phyloP scores from a whole-genome alignment of 1,140 invertebrate species.

The Aphaenogaster rudis region DNA sequence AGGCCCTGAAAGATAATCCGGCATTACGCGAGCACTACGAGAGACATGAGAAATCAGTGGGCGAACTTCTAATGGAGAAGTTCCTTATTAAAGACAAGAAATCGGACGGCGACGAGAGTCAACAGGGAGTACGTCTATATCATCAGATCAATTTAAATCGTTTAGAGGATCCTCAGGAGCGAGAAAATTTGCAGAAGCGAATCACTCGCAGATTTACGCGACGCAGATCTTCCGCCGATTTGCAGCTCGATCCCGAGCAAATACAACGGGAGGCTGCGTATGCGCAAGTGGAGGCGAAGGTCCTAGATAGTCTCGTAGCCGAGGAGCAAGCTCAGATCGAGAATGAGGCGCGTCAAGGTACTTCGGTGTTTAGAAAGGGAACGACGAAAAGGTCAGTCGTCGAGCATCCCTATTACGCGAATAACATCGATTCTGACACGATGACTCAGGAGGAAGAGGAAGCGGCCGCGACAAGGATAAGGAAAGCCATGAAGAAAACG shows the following conservation, averaged over 20 bases:
- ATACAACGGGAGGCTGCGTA: constrained; percentile 80
- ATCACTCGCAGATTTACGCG: constrained; percentile 83
- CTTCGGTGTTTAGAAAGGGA: constrained; percentile 74
- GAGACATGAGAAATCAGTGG: constrained; percentile 89
- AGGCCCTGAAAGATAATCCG: constrained; percentile 86
- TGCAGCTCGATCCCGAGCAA: constrained; percentile 82
- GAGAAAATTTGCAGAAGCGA: constrained; percentile 76
- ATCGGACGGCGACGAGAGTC: constrained; percentile 78
- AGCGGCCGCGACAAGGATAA: constrained; percentile 39
- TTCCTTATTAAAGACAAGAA: constrained; percentile 91
- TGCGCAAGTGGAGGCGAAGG: constrained; percentile 84
- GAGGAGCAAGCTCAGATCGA: constrained; percentile 85
- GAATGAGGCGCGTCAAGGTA: constrained; percentile 78
- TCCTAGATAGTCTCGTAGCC: constrained; percentile 85
- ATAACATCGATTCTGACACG: constrained; percentile 33
- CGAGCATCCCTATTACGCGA: neutral
- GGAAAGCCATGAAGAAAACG: constrained; percentile 65
- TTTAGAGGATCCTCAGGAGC: constrained; percentile 23
- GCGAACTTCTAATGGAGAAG: constrained; percentile 92
- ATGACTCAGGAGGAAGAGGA: constrained; percentile 56
- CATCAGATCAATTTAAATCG: constrained; percentile 76
- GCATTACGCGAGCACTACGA: constrained; percentile 82
- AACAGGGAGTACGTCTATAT: constrained; percentile 73
- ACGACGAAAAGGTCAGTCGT: neutral
- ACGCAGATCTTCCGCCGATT: constrained; percentile 81